These are phyloP conservation scores for Ictalurus furcatus DNA, from an alignment of 2,113 vertebrate species.

Conservation along the genomic window DNA sequence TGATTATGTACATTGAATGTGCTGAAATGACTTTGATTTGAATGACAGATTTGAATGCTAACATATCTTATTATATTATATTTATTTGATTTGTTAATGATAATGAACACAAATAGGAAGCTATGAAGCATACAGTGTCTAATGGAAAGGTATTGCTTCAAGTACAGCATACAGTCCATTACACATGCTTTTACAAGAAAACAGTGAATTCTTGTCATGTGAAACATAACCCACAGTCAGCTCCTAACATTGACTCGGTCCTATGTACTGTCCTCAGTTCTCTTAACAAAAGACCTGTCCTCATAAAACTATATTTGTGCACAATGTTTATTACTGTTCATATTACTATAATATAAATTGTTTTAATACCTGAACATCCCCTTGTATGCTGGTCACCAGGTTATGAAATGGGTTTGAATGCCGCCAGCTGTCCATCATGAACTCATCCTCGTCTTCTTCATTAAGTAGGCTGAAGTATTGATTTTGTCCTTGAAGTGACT, in stretches of 20 bases:
- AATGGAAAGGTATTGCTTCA: not conserved
- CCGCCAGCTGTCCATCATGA: constrained; percentile 40
- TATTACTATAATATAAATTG: not conserved
- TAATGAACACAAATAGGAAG: not conserved
- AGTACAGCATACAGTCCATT: not conserved
- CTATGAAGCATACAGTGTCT: not conserved
- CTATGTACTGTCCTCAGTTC: not conserved
- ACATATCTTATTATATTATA: not conserved
- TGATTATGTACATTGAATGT: not conserved
- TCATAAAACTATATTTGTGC: not conserved
- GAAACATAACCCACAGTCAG: constrained; percentile 1
- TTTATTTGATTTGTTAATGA: not conserved
- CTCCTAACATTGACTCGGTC: not conserved
- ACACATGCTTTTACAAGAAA: not conserved
- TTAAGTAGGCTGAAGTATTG: constrained; percentile 21
- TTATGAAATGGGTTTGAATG: constrained; percentile 36
- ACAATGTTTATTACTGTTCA: not conserved
- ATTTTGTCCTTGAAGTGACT: constrained; percentile 21
- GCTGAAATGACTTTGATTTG: not conserved
- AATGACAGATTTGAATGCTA: not conserved
- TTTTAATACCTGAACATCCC: constrained; percentile 37
- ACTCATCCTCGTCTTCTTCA: constrained; percentile 48
- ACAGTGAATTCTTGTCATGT: not conserved
- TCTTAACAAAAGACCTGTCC: not conserved
- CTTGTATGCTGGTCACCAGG: constrained; percentile 5